Evolutionary conservation across 92 coral and sea anemone genomes (phyloP), one percentile per base, ranked within the genome.

Genomic region (Diadumene lineata): DNA sequence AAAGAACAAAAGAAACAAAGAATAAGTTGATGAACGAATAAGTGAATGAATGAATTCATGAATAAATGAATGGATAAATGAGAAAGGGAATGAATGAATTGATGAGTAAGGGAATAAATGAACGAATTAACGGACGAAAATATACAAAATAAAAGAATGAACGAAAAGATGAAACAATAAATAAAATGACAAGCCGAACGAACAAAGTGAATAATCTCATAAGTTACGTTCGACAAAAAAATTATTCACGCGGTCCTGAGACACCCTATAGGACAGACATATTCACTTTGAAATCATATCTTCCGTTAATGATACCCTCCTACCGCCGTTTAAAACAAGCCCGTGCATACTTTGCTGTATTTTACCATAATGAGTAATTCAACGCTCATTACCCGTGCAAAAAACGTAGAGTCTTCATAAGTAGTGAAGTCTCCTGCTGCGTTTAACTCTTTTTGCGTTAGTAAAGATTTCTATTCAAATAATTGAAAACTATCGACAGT

Each of bases 301-400:
- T 53, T 21, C 24, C 60, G n/a, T 53, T 21, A 15, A 53, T 53
- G 60, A 13, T 6, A 4, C 7, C 13, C 48, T 4, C 13, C 7
- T 38, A 4, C 48, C 48, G 6, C 13, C 48, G 13, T 38, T 38
- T 38, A 38, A 13, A 38, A 38, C 53, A 46, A 16, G 10, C 16
- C 16, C 16, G 16, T 46, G 53, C 16, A 46, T n/a, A 60, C 43
- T 11, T 30, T 2, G 38, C 4, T 62, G 68, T 62, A 62, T 62
- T 62, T 30, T 23, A 18, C 19, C 2, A 1, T 62, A 62, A 62
- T 62, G 68, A 62, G 43, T 28, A 62, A 28, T 62, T 62, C 68
- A 26, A 62, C 43, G 32, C 38, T 31, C 68, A 15, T 58, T 62
- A 28, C 68, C 68, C 68, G 43, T 30, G 38, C 68, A 11, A 28